Evolutionary conservation across 2,888 invertebrate species (phyloP).

Genomic region (Dicroscelio sp.): DNA sequence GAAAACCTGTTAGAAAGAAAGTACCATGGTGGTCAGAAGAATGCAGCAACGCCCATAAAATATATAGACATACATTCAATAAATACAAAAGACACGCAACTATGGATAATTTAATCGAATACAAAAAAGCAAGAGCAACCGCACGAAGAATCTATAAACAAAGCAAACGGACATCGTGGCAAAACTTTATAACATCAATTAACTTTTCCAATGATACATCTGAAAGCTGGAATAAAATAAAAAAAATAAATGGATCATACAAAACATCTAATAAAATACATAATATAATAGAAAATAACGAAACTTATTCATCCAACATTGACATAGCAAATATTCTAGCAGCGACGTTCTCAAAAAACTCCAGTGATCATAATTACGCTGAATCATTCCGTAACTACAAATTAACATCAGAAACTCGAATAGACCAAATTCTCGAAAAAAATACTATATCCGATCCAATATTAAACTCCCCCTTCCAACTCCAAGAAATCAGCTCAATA

Average conservation of each 20-base stretch:
- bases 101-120: conserved; percentile 45
- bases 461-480: not conserved
- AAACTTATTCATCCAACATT: not conserved
- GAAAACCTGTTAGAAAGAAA: not conserved
- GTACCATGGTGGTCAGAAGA: conserved; percentile 41
- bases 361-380: conserved; percentile 35
- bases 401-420: not conserved
- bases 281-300: not conserved
- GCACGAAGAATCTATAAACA: conserved; percentile 9
- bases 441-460: not conserved
- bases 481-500: not conserved
- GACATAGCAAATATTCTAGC: not conserved
- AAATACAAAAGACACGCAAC: conserved; percentile 33
- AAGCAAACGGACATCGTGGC: not conserved
- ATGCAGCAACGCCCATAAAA: not conserved
- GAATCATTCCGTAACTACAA: not conserved
- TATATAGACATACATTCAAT: not conserved
- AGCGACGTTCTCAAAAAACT: not conserved
- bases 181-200: not conserved
- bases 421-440: not conserved
- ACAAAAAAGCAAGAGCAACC: not conserved
- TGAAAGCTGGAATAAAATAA: conserved; percentile 21
- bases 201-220: not conserved
- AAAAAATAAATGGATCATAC: not conserved
- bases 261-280: not conserved